These are phyloP conservation scores for Ianthella basta DNA, from an alignment of 37 sponge, comb jelly and placozoan species.

Conservation along the genomic window DNA sequence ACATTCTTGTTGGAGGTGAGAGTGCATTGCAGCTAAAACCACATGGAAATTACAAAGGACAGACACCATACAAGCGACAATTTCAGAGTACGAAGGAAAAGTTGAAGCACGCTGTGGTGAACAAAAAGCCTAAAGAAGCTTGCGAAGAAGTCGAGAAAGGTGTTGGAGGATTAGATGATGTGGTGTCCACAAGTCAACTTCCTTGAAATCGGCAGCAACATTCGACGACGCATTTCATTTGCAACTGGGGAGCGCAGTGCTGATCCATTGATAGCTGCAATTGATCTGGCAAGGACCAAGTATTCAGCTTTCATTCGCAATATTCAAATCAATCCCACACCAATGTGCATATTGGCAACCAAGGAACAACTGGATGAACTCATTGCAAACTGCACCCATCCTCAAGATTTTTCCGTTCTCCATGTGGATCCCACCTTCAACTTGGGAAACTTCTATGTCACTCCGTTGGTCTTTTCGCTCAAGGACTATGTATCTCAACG, in stretches of 20 bases:
- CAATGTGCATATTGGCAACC: conserved; percentile 18
- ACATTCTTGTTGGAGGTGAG: too few species aligned
- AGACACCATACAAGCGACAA: too few species aligned
- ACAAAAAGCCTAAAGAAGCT: too few species aligned
- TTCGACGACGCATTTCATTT: background rate
- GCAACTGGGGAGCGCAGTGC: background rate
- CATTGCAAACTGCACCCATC: conserved; percentile 7
- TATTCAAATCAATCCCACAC: conserved; percentile 1
- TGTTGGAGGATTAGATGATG: too few species aligned
- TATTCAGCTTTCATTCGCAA: background rate
- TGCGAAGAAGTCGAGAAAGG: too few species aligned
- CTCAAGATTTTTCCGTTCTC: background rate
- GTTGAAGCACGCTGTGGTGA: too few species aligned
- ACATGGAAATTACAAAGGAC: too few species aligned
- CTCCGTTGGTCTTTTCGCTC: conserved; percentile 1
- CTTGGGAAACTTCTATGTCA: conserved; percentile 1
- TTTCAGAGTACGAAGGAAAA: too few species aligned
- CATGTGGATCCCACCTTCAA: conserved; percentile 17
- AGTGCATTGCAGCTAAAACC: too few species aligned
- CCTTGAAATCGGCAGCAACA: too few species aligned
- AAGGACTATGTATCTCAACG: conserved; percentile 7
- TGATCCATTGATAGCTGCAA: background rate
- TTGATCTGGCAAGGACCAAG: conserved; percentile 8
- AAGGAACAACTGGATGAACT: conserved; percentile 9
- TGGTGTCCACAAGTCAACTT: too few species aligned